These are phyloP conservation scores for Myrmophylax atrothorax DNA, from an alignment of 2,113 vertebrate species.

Conservation along the genomic window DNA sequence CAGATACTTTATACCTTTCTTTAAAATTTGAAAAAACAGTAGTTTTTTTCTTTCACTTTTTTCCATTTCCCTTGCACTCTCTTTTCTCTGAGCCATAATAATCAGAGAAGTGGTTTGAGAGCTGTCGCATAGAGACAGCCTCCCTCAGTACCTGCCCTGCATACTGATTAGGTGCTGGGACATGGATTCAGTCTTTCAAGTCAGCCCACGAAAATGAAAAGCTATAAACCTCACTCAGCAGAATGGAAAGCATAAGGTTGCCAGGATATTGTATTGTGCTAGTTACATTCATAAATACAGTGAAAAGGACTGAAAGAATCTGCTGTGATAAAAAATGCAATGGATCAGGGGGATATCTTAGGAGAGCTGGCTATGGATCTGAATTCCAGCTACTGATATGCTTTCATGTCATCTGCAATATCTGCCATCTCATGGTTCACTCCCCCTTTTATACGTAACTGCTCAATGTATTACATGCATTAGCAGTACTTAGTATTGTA, in stretches of 20 bases:
- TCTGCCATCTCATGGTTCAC: slow-evolving; percentile 26
- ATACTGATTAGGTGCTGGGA: slow-evolving; percentile 53
- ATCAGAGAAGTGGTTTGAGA: slow-evolving; percentile 45
- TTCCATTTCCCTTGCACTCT: neutral
- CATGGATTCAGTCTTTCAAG: slow-evolving; percentile 37
- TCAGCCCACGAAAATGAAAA: slow-evolving; percentile 56
- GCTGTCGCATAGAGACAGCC: slow-evolving; percentile 62
- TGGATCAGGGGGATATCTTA: slow-evolving; percentile 3
- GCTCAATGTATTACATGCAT: neutral
- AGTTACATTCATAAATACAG: slow-evolving; percentile 29
- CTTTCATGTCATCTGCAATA: slow-evolving; percentile 12
- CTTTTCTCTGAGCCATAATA: slow-evolving; percentile 17
- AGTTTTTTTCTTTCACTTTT: neutral
- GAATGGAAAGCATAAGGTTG: slow-evolving; percentile 31
- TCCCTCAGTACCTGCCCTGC: slow-evolving; percentile 48
- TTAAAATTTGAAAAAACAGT: neutral
- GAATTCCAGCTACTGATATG: slow-evolving; percentile 15
- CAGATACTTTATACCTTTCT: neutral
- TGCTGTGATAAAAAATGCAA: slow-evolving; percentile 10
- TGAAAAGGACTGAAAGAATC: slow-evolving; percentile 44
- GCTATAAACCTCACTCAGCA: slow-evolving; percentile 59
- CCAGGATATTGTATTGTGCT: slow-evolving; percentile 10
- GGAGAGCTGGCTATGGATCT: neutral
- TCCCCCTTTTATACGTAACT: neutral
- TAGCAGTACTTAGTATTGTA: neutral